Base-by-base conservation (phyloP, 2,797 vertebrate genomes). In the Gymnoscopelus microlampas region DNA sequence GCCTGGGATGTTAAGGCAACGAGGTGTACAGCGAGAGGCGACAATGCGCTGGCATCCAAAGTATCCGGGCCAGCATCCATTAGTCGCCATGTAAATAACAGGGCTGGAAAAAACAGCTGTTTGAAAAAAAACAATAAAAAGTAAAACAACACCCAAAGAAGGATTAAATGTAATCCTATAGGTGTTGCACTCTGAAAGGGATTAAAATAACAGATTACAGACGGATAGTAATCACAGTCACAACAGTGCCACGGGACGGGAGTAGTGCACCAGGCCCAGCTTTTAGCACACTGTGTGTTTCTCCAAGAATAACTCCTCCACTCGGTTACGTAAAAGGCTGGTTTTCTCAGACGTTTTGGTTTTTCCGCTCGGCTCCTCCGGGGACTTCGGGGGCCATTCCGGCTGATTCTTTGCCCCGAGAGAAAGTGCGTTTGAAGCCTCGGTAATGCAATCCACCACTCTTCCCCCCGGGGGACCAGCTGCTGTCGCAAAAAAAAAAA, bases 61-160 rank as follows among this genome's bases (percentile, higher is more conserved):
- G 79, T 48, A 68, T 61, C 83, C 70, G 78, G 76, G 78, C 39
- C 67, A 77, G 73, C 70, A 84, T 83, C 85, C 85, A 85, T 85
- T 71, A 74, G 85, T 72, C 71, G 82, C 78, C 85, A 81, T 83
- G 63, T 65, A 67, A 66, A 53, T 24, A 24, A 63, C 56, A 35
- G 32, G 48, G 57, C 15, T 15, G 62, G n/a, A n/a, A 0, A 19
- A 66, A 51, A 6, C 7, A 67, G 11, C 39, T 47, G 32, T 60
- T 60, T 35, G 12, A 53, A 35, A n/a, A 39, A 26, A 54, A 32
- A 44, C 51, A 11, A 11, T n/a, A 63, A 47, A 39, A 70, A 39
- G 24, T 49, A 60, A 51, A 23, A 19, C 6, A 24, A 55, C 14
- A 39, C 35, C 39, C 39, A 10, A 10, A 44, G 39, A 44, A 44